These are phyloP conservation scores for Callosobruchus maculatus DNA, from an alignment of 2,888 invertebrate genomes.

Conservation along the genomic window DNA sequence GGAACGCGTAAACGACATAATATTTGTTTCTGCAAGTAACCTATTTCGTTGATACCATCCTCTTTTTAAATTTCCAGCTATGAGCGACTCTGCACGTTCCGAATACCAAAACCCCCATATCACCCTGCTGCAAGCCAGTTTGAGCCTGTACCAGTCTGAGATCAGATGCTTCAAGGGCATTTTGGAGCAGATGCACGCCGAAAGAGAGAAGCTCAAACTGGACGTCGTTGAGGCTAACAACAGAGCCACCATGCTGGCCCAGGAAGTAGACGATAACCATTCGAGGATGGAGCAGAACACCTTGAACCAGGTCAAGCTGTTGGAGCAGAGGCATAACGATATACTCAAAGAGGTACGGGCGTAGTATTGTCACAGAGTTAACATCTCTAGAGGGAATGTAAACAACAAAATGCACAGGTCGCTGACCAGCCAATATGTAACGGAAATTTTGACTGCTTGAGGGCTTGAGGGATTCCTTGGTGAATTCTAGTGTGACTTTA, in stretches of 20 bases:
- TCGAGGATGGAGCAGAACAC: conserved; percentile 74
- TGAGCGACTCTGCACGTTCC: conserved; percentile 30
- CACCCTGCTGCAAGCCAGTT: conserved; percentile 60
- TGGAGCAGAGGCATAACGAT: conserved; percentile 76
- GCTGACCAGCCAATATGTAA: too few species aligned
- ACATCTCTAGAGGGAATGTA: too few species aligned
- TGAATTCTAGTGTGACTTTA: too few species aligned
- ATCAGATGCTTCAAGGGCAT: conserved; percentile 57
- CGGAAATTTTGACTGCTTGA: too few species aligned
- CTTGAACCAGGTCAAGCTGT: conserved; percentile 63
- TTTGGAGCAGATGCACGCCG: conserved; percentile 66
- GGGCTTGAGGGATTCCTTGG: too few species aligned
- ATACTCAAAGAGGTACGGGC: conserved; percentile 56
- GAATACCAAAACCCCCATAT: conserved; percentile 48
- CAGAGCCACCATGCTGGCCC: conserved; percentile 75
- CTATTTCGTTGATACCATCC: too few species aligned
- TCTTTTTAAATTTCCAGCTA: too few species aligned
- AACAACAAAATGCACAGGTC: too few species aligned
- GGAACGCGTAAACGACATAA: too few species aligned
- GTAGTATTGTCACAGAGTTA: not conserved
- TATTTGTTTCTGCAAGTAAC: too few species aligned
- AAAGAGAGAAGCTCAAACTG: conserved; percentile 74
- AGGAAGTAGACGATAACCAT: conserved; percentile 90
- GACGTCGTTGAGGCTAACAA: conserved; percentile 81
- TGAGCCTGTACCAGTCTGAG: conserved; percentile 66